Conservation (phyloP, 2,797 vertebrate species). For the Siniperca obscura region DNA sequence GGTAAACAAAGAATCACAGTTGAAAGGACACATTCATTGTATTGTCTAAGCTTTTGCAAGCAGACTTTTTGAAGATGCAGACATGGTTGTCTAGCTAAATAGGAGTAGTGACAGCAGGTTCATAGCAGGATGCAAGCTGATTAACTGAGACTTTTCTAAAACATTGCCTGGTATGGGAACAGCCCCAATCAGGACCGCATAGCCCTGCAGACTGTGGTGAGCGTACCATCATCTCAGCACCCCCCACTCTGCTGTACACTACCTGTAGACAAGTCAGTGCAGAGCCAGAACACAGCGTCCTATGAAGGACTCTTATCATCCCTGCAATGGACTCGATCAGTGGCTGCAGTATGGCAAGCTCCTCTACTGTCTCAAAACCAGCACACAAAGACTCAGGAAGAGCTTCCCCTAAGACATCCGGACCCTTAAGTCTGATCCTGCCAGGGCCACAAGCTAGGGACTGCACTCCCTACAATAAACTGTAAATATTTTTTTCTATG, state of each 20-base stretch:
- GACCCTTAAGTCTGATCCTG: no score
- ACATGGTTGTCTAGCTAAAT: not conserved
- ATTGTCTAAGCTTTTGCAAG: not conserved
- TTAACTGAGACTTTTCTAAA: slow-evolving; percentile 21
- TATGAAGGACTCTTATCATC: no score
- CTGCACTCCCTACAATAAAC: no score
- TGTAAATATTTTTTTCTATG: no score
- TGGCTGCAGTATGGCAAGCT: not conserved
- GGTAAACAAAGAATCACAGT: slow-evolving; percentile 7
- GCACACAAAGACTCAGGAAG: not conserved
- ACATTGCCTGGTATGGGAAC: not conserved
- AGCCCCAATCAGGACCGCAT: not conserved
- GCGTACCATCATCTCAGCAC: not conserved
- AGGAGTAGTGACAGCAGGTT: not conserved
- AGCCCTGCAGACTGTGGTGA: not conserved
- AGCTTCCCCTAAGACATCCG: no score
- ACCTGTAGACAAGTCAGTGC: not conserved
- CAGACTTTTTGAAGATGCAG: slow-evolving; percentile 11
- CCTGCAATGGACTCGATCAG: no score
- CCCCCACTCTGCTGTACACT: not conserved
- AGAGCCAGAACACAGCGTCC: no score
- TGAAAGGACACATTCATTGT: not conserved
- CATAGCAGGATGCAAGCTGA: not conserved
- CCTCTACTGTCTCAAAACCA: not conserved
- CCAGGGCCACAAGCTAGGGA: no score